Evolutionary conservation across 2,113 vertebrate species (phyloP), one percentile per base, ranked within the genome.

Genomic region (Sinocyclocheilus anshuiensis): DNA sequence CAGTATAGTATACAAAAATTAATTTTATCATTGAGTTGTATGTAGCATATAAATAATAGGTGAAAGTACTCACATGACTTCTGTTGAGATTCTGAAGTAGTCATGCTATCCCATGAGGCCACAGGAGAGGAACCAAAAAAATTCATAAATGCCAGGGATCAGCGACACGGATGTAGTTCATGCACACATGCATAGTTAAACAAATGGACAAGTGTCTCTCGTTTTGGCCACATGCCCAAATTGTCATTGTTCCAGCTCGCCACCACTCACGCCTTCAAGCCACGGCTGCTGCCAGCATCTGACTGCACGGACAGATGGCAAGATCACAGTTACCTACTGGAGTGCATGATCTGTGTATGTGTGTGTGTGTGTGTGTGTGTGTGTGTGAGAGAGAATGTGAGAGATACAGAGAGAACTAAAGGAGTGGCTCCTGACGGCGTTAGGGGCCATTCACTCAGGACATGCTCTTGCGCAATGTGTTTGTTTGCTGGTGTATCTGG

Each of bases 281-380:
- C 57, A 82, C 86, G 81, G 67, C 87, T 22, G 65, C 83, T 86
- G 81, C 88, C 81, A 87, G 79, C 85, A 79, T 90, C 82, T 90
- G 88, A 90, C 90, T 89, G 77, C 86, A 86, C 33, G 71, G 90
- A 87, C 91, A 92, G 90, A 92, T 89, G 89, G 89, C 89, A 55
- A 86, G 87, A 90, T 90, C 86, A 71, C 75, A 86, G 88, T 90
- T 90, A 89, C 86, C 84, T 89, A 89, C 89, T 77, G 77, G 77
- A 89, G 89, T 83, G 84, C 22, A 50, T 77, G 82, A 88, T 82
- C 85, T 55, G 80, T 26, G 63, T 75, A n/a, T 74, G 81, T 74
- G 78, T 83, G 45, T 48, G 42, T 42, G 39, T 8, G 39, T 42
- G 39, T 45, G 80, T 48, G 63, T 80, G 29, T 74, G 81, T 72